Conservation (phyloP, 2,888 invertebrate species). For the Hydrotaea diabolus region DNA sequence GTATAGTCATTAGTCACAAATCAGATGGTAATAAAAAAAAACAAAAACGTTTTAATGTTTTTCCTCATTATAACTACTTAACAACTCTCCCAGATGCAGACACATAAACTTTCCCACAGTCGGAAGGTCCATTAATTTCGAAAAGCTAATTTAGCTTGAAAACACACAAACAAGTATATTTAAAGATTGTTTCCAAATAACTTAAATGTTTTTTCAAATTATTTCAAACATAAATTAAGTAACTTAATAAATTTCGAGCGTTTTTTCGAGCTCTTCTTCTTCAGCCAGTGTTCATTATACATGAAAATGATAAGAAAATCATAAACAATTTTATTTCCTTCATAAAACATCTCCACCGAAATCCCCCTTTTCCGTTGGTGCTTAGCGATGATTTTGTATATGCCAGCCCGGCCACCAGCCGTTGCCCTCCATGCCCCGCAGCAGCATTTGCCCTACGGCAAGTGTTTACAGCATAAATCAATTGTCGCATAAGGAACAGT, state of each 20-base stretch:
- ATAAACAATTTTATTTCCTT: slow-evolving; percentile 38
- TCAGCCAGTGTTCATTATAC: neutral
- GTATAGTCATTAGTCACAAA: too few relatives aligned
- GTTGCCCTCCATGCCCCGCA: neutral
- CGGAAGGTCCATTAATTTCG: neutral
- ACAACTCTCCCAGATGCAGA: neutral
- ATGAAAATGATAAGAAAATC: slow-evolving; percentile 9
- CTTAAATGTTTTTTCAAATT: slow-evolving; percentile 34
- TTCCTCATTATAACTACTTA: neutral
- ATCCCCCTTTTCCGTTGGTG: slow-evolving; percentile 57
- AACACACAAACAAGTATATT: neutral
- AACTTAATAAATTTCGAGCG: slow-evolving; percentile 41
- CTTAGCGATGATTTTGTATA: neutral
- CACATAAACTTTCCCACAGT: neutral
- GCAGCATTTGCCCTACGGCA: slow-evolving; percentile 41
- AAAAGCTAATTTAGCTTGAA: neutral
- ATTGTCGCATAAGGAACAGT: slow-evolving; percentile 50
- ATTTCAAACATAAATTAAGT: slow-evolving; percentile 50
- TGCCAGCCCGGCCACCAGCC: neutral
- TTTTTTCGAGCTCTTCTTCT: neutral
- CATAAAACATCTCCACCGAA: slow-evolving; percentile 24
- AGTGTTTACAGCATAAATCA: slow-evolving; percentile 63
- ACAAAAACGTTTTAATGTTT: neutral
- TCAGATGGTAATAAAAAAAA: too few relatives aligned
- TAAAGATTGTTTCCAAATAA: neutral